Base-by-base conservation (phyloP, 1,140 invertebrate genomes). In the Drosophila kepulauana region DNA sequence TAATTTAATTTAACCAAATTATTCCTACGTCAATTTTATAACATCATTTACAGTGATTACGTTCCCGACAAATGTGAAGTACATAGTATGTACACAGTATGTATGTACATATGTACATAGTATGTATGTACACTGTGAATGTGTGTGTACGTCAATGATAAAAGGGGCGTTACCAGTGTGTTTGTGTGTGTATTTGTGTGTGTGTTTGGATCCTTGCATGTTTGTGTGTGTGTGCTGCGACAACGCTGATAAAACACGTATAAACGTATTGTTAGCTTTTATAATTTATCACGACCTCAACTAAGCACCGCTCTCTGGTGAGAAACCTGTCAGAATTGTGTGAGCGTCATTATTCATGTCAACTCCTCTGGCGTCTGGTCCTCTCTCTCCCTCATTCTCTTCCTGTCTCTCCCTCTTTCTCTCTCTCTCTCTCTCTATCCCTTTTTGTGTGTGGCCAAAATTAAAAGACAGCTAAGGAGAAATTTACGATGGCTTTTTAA, bases 331-430 rank as follows among this genome's bases (percentile, higher is more conserved):
- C 69, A 65, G 59, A 65, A 72, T 58, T 72, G 52, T 65, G 25
- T 46, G 43, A 54, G 69, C 51, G 51, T 72, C 61, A 65, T 72
- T 72, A 72, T 65, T 72, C 62, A 72, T 65, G 61, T 72, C 61
- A 64, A 63, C 35, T 65, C 43, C 43, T 15, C 63, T 28, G 41
- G 38, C 43, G 16, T 20, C 7, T 52, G 25, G 3, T 38, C 11
- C 11, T 25, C 28, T n/a, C 51, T 2, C 33, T 28, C 20, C 43
- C 35, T 6, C 30, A 16, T 16, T 35, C 1, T 5, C 13, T 6
- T 35, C 1, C 33, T 10, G 3, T n/a, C 38, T 5, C 10, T n/a
- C 30, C 3, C 30, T 2, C 43, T 11, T 5, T 8, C 35, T 13
- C 57, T 46, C 7, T n/a, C 30, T 2, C 43, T 11, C 8, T 8